These are phyloP conservation scores for Eulacestoma nigropectus DNA, from an alignment of 2,113 vertebrate genomes.

Conservation along the genomic window DNA sequence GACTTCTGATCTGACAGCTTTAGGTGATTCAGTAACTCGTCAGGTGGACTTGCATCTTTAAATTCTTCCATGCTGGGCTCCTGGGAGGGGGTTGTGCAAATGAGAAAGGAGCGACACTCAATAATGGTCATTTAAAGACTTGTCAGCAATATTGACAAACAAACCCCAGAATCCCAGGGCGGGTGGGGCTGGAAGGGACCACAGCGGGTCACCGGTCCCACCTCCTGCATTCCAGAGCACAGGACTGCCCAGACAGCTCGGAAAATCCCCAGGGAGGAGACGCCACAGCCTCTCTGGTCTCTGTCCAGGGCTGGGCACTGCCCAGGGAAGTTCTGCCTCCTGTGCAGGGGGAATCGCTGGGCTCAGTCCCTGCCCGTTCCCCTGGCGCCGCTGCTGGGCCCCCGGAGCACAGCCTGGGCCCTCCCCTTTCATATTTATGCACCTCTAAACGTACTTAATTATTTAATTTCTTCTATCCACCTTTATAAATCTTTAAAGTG, in stretches of 20 bases:
- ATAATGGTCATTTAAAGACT: fast-evolving
- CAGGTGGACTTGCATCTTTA: slow-evolving; percentile 34
- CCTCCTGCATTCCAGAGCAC: neutral
- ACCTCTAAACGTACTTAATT: fast-evolving
- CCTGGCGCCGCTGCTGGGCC: neutral
- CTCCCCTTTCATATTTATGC: neutral
- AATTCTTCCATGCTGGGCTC: slow-evolving; percentile 58
- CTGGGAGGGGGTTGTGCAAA: neutral
- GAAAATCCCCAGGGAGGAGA: neutral
- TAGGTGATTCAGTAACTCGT: slow-evolving; percentile 55
- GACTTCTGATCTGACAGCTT: slow-evolving; percentile 57
- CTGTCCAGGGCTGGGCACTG: neutral
- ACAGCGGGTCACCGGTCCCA: neutral
- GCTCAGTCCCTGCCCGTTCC: neutral
- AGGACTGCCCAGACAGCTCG: fast-evolving
- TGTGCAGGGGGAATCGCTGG: fast-evolving
- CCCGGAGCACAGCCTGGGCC: neutral
- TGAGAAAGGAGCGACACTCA: neutral
- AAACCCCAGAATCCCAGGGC: neutral
- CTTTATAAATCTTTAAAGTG: neutral
- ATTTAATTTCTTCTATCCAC: fast-evolving
- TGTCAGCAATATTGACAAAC: no score
- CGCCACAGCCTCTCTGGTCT: neutral
- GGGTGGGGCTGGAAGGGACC: neutral
- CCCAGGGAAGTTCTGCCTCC: neutral